Conservation (phyloP, 2,113 vertebrate species). For the Hyaena hyaena region DNA sequence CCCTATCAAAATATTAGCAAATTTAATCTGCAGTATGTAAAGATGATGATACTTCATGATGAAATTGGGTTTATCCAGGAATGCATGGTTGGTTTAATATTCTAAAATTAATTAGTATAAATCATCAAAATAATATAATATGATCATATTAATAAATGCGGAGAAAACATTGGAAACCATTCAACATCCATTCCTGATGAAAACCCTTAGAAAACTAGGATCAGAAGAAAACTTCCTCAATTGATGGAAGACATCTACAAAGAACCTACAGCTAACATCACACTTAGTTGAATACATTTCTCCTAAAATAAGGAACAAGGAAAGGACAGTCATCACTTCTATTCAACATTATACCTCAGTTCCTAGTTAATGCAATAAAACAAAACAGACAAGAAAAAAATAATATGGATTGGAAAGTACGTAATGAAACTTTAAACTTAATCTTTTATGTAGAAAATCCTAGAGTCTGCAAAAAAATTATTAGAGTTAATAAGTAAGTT, state of each 20-base stretch:
- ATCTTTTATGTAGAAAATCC: not conserved
- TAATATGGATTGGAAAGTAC: not conserved
- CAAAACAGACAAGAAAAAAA: not conserved
- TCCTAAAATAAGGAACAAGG: not conserved
- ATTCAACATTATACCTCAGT: not conserved
- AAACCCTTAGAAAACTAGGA: not conserved
- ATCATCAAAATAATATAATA: not conserved
- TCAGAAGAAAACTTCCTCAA: not conserved
- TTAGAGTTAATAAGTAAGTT: not conserved
- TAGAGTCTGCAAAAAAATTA: not conserved
- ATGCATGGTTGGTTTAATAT: not conserved
- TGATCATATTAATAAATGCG: not conserved
- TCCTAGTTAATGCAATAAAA: not conserved
- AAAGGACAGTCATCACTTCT: not conserved
- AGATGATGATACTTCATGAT: not conserved
- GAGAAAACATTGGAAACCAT: slow-evolving; percentile 13
- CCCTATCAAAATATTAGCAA: not conserved
- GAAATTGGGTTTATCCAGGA: not conserved
- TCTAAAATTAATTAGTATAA: not conserved
- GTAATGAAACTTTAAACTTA: not conserved
- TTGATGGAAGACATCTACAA: not conserved
- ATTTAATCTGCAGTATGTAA: not conserved
- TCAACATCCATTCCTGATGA: not conserved
- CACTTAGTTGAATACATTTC: not conserved
- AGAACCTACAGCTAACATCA: not conserved